Conservation (phyloP, 2,888 invertebrate species). For the Thereva nobilitata region DNA sequence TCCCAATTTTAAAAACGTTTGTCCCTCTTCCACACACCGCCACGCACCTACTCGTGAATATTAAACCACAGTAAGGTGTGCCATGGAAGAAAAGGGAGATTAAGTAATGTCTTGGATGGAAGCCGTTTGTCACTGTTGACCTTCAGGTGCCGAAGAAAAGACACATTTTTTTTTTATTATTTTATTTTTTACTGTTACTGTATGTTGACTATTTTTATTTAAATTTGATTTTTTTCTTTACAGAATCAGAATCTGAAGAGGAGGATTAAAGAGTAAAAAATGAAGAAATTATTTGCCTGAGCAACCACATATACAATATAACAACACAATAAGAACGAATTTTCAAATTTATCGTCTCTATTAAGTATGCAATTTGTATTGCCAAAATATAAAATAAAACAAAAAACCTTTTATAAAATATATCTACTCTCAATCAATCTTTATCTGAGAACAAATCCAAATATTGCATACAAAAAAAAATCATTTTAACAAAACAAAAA, state of each 20-base stretch:
- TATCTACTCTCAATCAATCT: no score
- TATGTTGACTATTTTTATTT: conserved; percentile 4
- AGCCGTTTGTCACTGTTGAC: conserved; percentile 30
- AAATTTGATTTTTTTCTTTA: conserved; percentile 39
- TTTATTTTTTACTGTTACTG: conserved; percentile 6
- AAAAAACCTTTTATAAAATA: no score
- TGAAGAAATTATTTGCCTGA: not conserved
- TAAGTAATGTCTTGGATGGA: conserved; percentile 39
- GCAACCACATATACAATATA: no score
- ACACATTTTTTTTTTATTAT: conserved; percentile 27
- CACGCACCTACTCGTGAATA: conserved; percentile 14
- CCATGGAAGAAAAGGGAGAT: conserved; percentile 32
- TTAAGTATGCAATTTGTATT: no score
- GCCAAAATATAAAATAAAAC: no score
- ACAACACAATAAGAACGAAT: no score
- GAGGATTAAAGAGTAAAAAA: conserved; percentile 47
- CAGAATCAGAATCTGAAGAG: conserved; percentile 59
- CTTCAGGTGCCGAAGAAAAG: conserved; percentile 35
- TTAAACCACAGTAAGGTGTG: conserved; percentile 9
- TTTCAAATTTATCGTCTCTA: no score
- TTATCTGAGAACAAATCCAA: no score
- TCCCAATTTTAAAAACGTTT: no score
- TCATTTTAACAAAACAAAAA: no score
- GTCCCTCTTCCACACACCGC: conserved; percentile 19
- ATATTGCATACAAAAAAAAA: no score